A percentile compares a stretch with the other conserved stretches of the same genome.
Conservation (phyloP, 1,140 invertebrate genomes). For the Oryctes rhinoceros region DNA sequence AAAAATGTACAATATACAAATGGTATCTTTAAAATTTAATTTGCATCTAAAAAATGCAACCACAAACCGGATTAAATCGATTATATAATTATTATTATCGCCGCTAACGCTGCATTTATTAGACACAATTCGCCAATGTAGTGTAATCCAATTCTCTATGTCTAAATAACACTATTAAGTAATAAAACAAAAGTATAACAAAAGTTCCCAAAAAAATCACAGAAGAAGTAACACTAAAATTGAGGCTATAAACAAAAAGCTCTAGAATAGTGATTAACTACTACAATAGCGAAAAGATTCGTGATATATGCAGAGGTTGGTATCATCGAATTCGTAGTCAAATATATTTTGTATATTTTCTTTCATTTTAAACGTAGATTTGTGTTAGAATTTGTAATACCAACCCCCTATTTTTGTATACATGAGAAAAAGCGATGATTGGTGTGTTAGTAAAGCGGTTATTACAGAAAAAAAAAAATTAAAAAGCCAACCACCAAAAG, state of each 20-base stretch:
- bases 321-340: neutral
- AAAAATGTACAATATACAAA: neutral
- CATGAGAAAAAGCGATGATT: neutral
- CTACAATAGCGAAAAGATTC: neutral
- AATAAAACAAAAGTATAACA: no score
- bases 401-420: neutral
- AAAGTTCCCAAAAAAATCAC: no score
- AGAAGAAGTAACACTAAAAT: no score
- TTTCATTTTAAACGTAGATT: neutral
- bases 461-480: slow-evolving; percentile 1
- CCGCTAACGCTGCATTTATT: neutral
- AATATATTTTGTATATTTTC: neutral
- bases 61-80: neutral
- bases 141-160: neutral
- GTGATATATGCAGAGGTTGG: neutral
- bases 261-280: neutral
- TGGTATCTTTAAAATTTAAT: neutral
- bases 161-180: neutral
- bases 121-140: slow-evolving; percentile 10
- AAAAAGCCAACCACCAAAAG: slow-evolving; percentile 36
- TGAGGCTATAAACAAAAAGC: neutral
- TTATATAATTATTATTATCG: neutral
- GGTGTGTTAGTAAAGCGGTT: slow-evolving; percentile 1
- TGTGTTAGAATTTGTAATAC: neutral
- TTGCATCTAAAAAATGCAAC: slow-evolving; percentile 5